Base-by-base conservation (phyloP, 2,888 invertebrate genomes). In the Tachina grossa region DNA sequence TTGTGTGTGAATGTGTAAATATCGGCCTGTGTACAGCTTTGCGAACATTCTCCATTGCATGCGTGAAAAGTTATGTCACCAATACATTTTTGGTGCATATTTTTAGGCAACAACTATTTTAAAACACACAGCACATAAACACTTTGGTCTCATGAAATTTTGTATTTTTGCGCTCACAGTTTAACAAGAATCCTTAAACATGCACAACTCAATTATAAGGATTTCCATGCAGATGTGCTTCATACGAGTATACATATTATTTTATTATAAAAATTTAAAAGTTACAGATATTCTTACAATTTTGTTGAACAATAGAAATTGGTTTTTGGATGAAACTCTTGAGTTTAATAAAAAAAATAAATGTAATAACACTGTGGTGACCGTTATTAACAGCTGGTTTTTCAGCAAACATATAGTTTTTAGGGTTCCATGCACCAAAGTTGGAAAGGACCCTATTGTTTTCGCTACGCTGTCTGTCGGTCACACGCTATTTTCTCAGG, bases 41-140 rank as follows among this genome's bases (percentile, higher is more conserved):
- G 16, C 45, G 16, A 41, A 19, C 41, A 53, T 65, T 1, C 10
- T 43, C 10, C 10, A 1, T 8, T 53, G 53, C 19, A 47, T 61
- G 69, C 53, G 39, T 78, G 49, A 49, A 65, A 65, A 55, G 57
- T 63, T 65, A 72, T 72, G 71, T 65, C 65, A 43, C 39, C 55
- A 55, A 53, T 57, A 49, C n/a, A 53, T 39, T 79, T 79, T 63
- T 45, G 19, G 9, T 53, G 78, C 59, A 78, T 78, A 69, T 41
- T 78, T 78, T 78, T 51, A 61, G 69, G 68, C 51, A 51, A 31
- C 49, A 68, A 41, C 16, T 63, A 41, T 49, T 68, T 59, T 16
- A n/a, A 31, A n/a, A 47, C 41, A 43, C 43, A 61, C 11, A 51
- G 51, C 41, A 49, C 11, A 57, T 31, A 31, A 31, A 31, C 31